phyloP scores from a whole-genome alignment of 2,113 vertebrate species.

The Gobiocypris rarus region DNA sequence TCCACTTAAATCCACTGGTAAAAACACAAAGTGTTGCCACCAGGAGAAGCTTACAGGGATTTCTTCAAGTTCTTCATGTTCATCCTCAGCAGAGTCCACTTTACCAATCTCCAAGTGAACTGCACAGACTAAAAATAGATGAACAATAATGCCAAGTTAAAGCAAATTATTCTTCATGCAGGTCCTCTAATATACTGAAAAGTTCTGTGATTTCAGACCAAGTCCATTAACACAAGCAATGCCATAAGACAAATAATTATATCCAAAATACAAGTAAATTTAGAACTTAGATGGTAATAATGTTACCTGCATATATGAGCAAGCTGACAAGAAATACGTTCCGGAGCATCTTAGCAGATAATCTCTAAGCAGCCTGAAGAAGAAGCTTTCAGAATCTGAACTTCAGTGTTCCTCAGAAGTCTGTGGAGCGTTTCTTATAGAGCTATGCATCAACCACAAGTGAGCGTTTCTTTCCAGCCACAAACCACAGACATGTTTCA shows the following conservation, averaged over 20 bases:
- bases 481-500: not conserved
- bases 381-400: not conserved
- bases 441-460: not conserved
- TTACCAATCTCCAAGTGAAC: conserved; percentile 24
- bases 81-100: conserved; percentile 34
- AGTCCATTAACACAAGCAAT: no score
- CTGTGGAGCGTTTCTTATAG: not conserved
- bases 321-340: conserved; percentile 39
- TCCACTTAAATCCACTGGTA: no score
- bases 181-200: no score
- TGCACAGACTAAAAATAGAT: conserved; percentile 29
- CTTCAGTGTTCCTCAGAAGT: not conserved
- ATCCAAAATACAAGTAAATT: no score
- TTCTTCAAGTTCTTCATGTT: not conserved
- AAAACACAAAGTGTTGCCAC: not conserved
- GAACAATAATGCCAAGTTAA: not conserved
- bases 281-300: not conserved
- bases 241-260: no score
- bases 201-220: no score
- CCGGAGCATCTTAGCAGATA: conserved; percentile 19
- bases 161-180: not conserved
- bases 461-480: not conserved
- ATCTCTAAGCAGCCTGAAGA: not conserved
- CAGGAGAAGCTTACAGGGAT: conserved; percentile 5
- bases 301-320: conserved; percentile 41